These are phyloP conservation scores for Galbula dea DNA, from an alignment of 2,113 vertebrate genomes.

Conservation along the genomic window DNA sequence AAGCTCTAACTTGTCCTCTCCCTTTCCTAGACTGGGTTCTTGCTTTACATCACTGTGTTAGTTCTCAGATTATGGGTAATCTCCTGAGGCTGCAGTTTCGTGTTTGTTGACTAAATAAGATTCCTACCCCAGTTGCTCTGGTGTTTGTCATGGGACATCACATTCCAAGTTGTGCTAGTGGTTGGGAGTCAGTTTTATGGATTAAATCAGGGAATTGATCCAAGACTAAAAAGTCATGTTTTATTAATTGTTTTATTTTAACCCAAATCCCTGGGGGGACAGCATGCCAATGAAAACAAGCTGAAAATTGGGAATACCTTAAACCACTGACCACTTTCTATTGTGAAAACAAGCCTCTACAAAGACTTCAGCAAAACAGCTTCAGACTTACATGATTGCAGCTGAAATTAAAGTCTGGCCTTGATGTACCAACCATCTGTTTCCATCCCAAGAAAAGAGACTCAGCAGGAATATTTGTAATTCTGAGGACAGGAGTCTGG, in stretches of 20 bases:
- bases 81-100: not conserved
- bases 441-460: slow-evolving; percentile 29
- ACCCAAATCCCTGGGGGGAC: not conserved
- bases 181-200: slow-evolving; percentile 19
- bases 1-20: not conserved
- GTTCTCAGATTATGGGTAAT: not conserved
- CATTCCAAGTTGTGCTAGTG: slow-evolving; percentile 27
- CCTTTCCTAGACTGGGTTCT: not conserved
- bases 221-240: slow-evolving; percentile 48
- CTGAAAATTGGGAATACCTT: slow-evolving; percentile 22
- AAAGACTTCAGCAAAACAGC: slow-evolving; percentile 34
- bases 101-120: not conserved
- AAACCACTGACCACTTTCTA: slow-evolving; percentile 55
- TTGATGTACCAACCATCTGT: slow-evolving; percentile 41
- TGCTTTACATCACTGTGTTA: not conserved
- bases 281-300: not conserved
- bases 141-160: slow-evolving; percentile 43
- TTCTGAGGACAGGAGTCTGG: slow-evolving; percentile 7
- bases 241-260: slow-evolving; percentile 52
- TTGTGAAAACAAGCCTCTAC: slow-evolving; percentile 43
- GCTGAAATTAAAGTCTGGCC: slow-evolving; percentile 53
- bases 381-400: slow-evolving; percentile 32
- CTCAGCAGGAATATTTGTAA: slow-evolving; percentile 35
- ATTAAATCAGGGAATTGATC: slow-evolving; percentile 31
- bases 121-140: slow-evolving; percentile 20